These are phyloP conservation scores for Pachycephus smyrnensis DNA, from an alignment of 2,888 invertebrate genomes.

Conservation along the genomic window DNA sequence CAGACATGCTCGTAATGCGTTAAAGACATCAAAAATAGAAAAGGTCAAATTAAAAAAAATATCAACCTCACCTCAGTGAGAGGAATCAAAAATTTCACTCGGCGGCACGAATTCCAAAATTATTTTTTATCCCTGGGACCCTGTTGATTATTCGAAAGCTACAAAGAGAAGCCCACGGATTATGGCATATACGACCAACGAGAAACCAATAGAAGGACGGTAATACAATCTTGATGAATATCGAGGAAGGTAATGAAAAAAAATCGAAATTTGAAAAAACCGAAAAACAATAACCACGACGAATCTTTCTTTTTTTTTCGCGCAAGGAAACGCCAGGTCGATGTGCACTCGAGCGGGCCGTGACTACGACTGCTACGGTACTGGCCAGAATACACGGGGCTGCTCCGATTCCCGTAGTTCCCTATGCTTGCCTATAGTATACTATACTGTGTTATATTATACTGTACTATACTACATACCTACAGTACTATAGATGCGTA, in stretches of 20 bases:
- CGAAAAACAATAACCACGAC: background rate
- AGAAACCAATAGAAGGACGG: background rate
- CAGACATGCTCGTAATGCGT: background rate
- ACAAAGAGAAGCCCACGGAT: background rate
- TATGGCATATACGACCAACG: background rate
- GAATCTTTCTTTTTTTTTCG: background rate
- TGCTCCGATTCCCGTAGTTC: background rate
- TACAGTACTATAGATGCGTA: slow-evolving; percentile 29
- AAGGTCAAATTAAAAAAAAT: background rate
- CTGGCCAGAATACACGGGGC: background rate
- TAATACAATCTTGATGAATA: background rate
- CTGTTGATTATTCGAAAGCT: background rate
- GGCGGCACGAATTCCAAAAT: background rate
- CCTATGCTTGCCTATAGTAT: background rate
- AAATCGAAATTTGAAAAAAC: background rate
- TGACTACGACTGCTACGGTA: background rate
- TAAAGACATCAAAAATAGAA: background rate
- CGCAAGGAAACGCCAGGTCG: background rate
- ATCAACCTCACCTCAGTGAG: background rate
- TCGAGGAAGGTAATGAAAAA: background rate
- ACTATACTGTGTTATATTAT: background rate
- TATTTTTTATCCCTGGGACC: background rate
- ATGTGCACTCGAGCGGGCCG: background rate
- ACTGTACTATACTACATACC: background rate
- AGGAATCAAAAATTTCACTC: background rate